Base-by-base conservation (phyloP, 2,888 invertebrate genomes). In the Acanthoscelides obtectus region DNA sequence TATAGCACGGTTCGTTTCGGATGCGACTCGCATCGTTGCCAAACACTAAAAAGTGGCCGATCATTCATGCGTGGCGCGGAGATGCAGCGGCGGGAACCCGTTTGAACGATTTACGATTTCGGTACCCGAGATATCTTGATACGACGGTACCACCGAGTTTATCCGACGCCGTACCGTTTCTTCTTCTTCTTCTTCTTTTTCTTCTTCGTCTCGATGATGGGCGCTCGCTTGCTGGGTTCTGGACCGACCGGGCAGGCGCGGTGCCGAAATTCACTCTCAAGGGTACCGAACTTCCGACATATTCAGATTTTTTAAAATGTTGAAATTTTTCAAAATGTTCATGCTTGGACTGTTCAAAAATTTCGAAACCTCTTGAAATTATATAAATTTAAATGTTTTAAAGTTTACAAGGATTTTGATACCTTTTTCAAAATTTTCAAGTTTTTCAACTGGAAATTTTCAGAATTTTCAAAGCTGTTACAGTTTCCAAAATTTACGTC, bases 121-220 rank as follows among this genome's bases (percentile, higher is more conserved):
- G 79, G 80, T 81, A 79, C 80, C 79, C 82, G 45, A 45, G 83
- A 83, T 82, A 83, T 83, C 83, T 80, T 80, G 80, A 79, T 82
- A 79, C 77, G 75, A 74, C 72, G 45, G 45, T 45, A 45, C 45
- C 45, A 45, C 45, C 45, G 45, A 45, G 45, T 45, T 70, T 69
- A 63, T 70, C 71, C 68, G 72, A 45, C 45, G 45, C 25, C 45
- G 45, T 17, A 17, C 45, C 45, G 45, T 17, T 45, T 45, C 45
- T 45, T 45, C 45, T 45, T 45, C 25, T 25, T 25, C 25, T 25
- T 25, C 25, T 25, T 25, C 25, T 25, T 25, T 25, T 25, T 25
- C 25, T 25, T 6, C 25, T 25, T 25, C 25, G 25, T 25, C 25
- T 25, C 17, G 45, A 45, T 45, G 45, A 45, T 45, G 45, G 45